phyloP scores from a whole-genome alignment of 1,140 invertebrate genomes.

The Druon quercuslanigerum region DNA sequence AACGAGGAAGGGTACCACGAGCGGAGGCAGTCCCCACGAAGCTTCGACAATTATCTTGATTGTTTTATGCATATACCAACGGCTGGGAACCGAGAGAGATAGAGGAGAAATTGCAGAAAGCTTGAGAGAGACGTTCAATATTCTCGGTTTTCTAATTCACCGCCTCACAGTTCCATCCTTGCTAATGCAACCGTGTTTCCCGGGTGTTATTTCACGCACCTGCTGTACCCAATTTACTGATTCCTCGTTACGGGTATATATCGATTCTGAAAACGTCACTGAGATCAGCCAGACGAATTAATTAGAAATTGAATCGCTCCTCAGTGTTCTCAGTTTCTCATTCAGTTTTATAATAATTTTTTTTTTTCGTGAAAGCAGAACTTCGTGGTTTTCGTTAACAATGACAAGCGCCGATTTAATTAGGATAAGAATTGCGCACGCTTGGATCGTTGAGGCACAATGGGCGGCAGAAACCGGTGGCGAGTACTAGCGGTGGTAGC shows the following conservation, averaged over 20 bases:
- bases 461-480: conserved; percentile 6
- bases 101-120: conserved; percentile 42
- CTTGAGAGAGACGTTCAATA: conserved; percentile 51
- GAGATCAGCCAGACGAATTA: conserved; percentile 6
- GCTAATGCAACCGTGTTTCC: conserved; percentile 48
- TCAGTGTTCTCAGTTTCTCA: neutral
- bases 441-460: neutral
- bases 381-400: conserved; percentile 38
- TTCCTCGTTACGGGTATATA: conserved; percentile 21
- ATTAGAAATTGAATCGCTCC: neutral
- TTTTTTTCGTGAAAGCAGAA: neutral
- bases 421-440: conserved; percentile 55
- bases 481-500: conserved; percentile 13
- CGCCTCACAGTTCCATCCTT: conserved; percentile 39
- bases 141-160: conserved; percentile 60
- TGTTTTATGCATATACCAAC: conserved; percentile 75
- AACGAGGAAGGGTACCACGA: conserved; percentile 47
- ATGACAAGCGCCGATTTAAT: conserved; percentile 53
- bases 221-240: conserved; percentile 54
- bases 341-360: neutral
- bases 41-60: conserved; percentile 76
- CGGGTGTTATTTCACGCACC: conserved; percentile 52
- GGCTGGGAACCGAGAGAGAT: conserved; percentile 50
- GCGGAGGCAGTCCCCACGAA: conserved; percentile 61
- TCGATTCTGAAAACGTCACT: conserved; percentile 23